Evolutionary conservation across 2,888 invertebrate genomes (phyloP), one percentile per base, ranked within the genome.

Genomic region (Diarsia mendica): DNA sequence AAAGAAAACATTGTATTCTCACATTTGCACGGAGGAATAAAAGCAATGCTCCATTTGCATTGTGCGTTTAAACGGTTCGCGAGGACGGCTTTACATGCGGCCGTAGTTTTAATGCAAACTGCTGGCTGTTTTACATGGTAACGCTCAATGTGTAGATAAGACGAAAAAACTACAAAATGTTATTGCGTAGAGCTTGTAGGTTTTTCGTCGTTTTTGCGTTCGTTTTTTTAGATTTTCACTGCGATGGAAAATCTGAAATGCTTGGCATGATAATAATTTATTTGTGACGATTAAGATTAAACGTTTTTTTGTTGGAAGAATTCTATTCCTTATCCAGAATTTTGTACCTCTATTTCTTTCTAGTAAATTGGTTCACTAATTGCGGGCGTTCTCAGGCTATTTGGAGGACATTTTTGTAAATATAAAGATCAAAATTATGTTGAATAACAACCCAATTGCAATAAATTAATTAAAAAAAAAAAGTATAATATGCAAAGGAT

Each of bases 31-130:
- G 48, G 23, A 78, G 28, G 28, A 72, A 75, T 49, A 64, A 83
- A 72, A 67, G 60, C 39, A 71, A 72, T 44, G 20, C n/a, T 64
- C 71, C 67, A 79, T 77, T 85, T 72, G 53, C 74, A 72, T 75
- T 58, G 58, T 48, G 61, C 65, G 71, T 76, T 69, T 71, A 84
- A 83, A 72, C 66, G 70, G 51, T 66, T 68, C 64, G 13, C 15
- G 44, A 63, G 64, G 15, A 71, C 33, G 68, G 63, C 51, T 72
- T 67, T 63, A 65, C 15, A 75, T 69, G 61, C 18, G 48, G n/a
- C 11, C 55, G 66, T 64, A 55, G 23, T 76, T 51, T 58, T 63
- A 69, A 71, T 80, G 78, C 72, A 79, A 81, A 75, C 67, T 75
- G 64, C 53, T 61, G 20, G 49, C 13, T 20, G n/a, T 15, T 81